Base-by-base conservation (phyloP, 2,888 invertebrate genomes). In the Zelleria hepariella region DNA sequence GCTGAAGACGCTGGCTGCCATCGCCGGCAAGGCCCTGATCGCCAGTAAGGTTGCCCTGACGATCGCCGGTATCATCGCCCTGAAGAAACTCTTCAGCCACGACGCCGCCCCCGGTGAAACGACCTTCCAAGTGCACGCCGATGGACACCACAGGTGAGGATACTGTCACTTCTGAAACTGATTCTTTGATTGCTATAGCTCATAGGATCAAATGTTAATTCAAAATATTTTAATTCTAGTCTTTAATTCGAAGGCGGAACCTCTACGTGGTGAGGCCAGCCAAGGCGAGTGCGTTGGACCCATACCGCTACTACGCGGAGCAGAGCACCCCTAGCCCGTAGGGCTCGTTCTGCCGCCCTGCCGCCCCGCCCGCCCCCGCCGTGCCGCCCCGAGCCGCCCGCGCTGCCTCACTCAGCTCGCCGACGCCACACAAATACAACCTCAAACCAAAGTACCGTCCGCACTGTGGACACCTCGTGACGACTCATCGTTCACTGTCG, bases 21-120 rank as follows among this genome's bases (percentile, higher is more conserved):
- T 94, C 68, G 93, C 94, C 56, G 93, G 92, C 55, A 93, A 94
- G 76, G 93, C 94, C 42, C 84, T 94, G 63, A 91, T 94, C 63
- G 92, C 93, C 66, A 93, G 93, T 75, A 94, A 94, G 75, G 92
- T 93, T 56, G 94, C 94, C 1, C 78, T 94, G 61, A 92, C 94
- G 62, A 93, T 94, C 67, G 92, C 93, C 62, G 92, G 93, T 59
- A 92, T 93, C 61, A 92, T 94, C 67, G 93, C 92, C 23, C 78
- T 94, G 66, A 94, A 93, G 84, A 93, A 94, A 76, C 86, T 94
- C 65, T 93, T 93, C 82, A 91, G 93, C 62, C 92, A 92, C 64
- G 92, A 93, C 65, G 82, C 87, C 64, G 82, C 90, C 63, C 88
- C 91, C 62, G 91, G 91, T 63, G 91, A 92, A 73, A 90, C 91